These are phyloP conservation scores for Drosophila punjabiensis DNA, from an alignment of 1,140 invertebrate genomes.

Conservation along the genomic window DNA sequence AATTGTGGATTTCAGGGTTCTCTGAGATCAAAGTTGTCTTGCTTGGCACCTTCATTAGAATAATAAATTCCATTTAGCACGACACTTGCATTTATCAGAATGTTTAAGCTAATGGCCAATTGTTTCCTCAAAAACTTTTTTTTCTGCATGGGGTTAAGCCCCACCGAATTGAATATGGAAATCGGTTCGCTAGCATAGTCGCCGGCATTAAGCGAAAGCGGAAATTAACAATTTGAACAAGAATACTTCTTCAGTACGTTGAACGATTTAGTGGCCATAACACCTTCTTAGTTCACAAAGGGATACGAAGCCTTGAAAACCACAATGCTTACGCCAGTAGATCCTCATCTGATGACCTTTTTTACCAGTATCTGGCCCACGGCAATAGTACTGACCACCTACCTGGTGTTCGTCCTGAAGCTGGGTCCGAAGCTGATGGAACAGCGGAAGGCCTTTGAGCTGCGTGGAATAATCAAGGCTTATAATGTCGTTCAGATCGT, in stretches of 20 bases:
- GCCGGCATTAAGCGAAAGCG: no score
- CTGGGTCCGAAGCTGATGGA: conserved; percentile 92
- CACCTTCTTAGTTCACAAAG: not conserved
- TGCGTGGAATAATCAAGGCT: conserved; percentile 90
- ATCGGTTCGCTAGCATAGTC: not conserved
- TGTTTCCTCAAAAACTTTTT: not conserved
- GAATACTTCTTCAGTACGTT: not conserved
- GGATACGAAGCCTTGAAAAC: not conserved
- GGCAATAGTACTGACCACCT: conserved; percentile 90
- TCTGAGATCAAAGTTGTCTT: not conserved
- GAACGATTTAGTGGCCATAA: not conserved
- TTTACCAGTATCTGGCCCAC: conserved; percentile 88
- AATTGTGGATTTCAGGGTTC: no score
- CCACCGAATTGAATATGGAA: not conserved
- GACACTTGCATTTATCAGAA: no score
- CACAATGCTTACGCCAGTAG: conserved; percentile 12
- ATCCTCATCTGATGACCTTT: conserved; percentile 86
- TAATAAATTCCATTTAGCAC: no score
- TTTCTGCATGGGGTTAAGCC: not conserved
- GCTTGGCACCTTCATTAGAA: not conserved
- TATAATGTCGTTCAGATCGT: conserved; percentile 92
- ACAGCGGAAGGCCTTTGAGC: conserved; percentile 91
- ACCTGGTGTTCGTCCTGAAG: conserved; percentile 88
- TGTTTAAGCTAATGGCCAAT: no score
- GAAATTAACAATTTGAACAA: not conserved